phyloP scores from a whole-genome alignment of 2,113 vertebrate species.

The Leptobrachium ailaonicum region DNA sequence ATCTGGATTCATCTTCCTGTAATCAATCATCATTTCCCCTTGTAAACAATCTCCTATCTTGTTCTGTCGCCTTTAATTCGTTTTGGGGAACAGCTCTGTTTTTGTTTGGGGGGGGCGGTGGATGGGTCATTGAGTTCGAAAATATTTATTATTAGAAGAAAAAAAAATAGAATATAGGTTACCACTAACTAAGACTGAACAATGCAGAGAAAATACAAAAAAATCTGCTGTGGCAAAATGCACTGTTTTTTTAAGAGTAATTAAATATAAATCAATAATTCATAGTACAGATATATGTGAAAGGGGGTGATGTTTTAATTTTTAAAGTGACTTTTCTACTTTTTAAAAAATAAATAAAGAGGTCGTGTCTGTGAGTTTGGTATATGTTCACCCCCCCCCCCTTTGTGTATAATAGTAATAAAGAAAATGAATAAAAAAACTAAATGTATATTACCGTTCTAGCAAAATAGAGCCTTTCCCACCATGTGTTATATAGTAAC shows the following conservation, averaged over 20 bases:
- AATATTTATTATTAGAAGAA: conserved; percentile 73
- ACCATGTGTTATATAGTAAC: conserved; percentile 12
- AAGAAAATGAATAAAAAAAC: conserved; percentile 47
- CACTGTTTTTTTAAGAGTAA: conserved; percentile 45
- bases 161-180: conserved; percentile 56
- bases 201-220: conserved; percentile 49
- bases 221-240: conserved; percentile 28
- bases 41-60: conserved; percentile 40
- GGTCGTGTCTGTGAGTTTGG: conserved; percentile 47
- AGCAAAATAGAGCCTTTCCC: conserved; percentile 46
- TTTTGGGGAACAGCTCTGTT: conserved; percentile 38
- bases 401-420: conserved; percentile 33
- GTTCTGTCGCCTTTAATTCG: conserved; percentile 55
- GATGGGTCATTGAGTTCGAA: background rate
- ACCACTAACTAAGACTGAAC: conserved; percentile 63
- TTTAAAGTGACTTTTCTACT: conserved; percentile 61
- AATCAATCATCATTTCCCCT: background rate
- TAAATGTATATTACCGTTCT: conserved; percentile 17
- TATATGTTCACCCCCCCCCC: conserved; percentile 52
- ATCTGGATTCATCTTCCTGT: conserved; percentile 4
- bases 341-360: conserved; percentile 43
- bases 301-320: conserved; percentile 57
- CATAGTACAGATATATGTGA: background rate
- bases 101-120: background rate
- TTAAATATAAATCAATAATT: too few relatives aligned